Base-by-base conservation (phyloP, 92 coral and sea anemone species). In the Palythoa grandis region DNA sequence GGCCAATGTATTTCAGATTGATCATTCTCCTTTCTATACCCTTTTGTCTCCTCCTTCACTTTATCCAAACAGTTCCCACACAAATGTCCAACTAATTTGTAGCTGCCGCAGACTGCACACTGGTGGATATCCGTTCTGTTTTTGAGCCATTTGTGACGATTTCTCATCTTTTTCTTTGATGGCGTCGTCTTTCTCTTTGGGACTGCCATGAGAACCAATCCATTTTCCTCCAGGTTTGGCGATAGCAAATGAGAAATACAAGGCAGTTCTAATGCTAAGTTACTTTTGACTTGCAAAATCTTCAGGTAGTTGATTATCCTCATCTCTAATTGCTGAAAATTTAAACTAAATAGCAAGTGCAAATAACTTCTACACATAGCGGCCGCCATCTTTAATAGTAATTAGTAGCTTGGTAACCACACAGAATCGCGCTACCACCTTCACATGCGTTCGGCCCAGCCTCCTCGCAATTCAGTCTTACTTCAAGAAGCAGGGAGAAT, bases 181-280 rank as follows among this genome's bases (percentile, higher is more conserved):
- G 94, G 92, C 15, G 99, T 91, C 20, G 98, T 95, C 83, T 93
- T 93, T 85, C 91, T 95, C 79, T 96, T 96, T 2, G 99, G 99
- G 60, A 92, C 99, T 50, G 99, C 98, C 99, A 96, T 96, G 79
- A 93, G 84, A 73, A 95, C 86, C 63, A 93, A 87, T 8, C 92
- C 92, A 8, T 84, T 74, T 88, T 87, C 86, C 70, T 52, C 77
- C 3, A 23, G 23, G 74, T 14, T 84, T 1, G 74, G 79, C 35
- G 43, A 20, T 52, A 74, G 77, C 1, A 39, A 8, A 19, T 67
- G 40, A 4, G 48, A 71, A 24, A 83, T 10, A 60, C 47, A 70
- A 5, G 74, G 82, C 9, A 19, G 77, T 24, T 58, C 77, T 66
- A 78, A 29, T 60, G 88, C 70, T 19, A 87, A 22, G 22, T 54